Percentiles rank a stretch among this genome's conserved stretches.
These are phyloP conservation scores for Wiebesia pumilae DNA, from an alignment of 1,140 invertebrate genomes.

Conservation along the genomic window DNA sequence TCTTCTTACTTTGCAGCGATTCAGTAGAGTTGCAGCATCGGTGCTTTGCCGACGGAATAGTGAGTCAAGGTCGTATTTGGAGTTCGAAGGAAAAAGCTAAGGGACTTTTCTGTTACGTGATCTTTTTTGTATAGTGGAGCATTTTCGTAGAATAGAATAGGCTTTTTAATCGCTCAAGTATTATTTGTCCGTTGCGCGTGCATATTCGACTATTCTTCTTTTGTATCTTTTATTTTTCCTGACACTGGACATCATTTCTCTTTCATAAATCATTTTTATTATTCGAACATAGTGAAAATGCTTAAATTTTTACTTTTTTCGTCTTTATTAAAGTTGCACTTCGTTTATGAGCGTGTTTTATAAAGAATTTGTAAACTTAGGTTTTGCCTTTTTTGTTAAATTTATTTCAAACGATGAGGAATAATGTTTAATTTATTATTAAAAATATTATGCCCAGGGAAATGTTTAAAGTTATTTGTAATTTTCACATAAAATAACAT, in stretches of 20 bases:
- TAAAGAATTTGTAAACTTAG: too few relatives aligned
- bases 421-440: too few relatives aligned
- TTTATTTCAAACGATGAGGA: too few relatives aligned
- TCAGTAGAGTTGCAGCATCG: background rate
- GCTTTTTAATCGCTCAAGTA: background rate
- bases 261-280: background rate
- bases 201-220: background rate
- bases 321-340: too few relatives aligned
- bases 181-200: background rate
- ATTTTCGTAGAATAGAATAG: slow-evolving; percentile 27
- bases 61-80: slow-evolving; percentile 18
- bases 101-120: background rate
- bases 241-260: background rate
- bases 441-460: too few relatives aligned
- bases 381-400: too few relatives aligned
- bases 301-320: background rate
- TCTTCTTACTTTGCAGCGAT: background rate
- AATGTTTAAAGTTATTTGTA: too few relatives aligned
- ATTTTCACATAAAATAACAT: too few relatives aligned
- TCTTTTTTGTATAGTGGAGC: background rate
- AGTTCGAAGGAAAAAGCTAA: background rate
- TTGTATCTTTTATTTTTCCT: background rate
- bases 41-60: background rate
- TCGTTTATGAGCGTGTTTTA: too few relatives aligned
- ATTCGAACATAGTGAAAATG: background rate